A percentile compares a stretch with the other conserved stretches of the same genome.
Evolutionary conservation across 2,113 vertebrate species (phyloP).

Genomic region (Tonatia bakeri): DNA sequence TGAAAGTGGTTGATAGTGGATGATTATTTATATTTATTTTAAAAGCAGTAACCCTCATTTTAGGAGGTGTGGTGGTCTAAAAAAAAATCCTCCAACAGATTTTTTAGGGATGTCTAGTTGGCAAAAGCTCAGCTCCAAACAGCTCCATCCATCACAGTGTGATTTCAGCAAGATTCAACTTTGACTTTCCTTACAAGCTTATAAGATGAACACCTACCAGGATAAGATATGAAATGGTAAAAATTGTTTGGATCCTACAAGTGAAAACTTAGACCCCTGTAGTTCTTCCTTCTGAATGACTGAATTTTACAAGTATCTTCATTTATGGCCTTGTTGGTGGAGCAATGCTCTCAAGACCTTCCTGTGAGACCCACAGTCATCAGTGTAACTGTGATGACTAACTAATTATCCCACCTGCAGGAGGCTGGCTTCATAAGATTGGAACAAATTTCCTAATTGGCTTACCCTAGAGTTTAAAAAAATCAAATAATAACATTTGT

Average conservation of each 20-base stretch:
- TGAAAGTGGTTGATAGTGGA: neutral
- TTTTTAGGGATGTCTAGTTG: neutral
- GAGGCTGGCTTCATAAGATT: neutral
- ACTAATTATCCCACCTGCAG: neutral
- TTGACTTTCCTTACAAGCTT: neutral
- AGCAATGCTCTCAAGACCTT: neutral
- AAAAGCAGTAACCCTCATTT: neutral
- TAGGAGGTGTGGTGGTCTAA: neutral
- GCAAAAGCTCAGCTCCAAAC: neutral
- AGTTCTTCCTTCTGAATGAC: neutral
- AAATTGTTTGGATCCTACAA: neutral
- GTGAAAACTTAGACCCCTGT: neutral
- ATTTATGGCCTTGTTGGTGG: neutral
- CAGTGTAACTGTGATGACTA: neutral
- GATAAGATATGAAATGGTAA: neutral
- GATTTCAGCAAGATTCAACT: neutral
- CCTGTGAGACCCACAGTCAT: neutral
- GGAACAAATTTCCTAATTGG: neutral
- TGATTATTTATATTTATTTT: slow-evolving; percentile 16
- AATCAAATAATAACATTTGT: neutral
- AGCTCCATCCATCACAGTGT: neutral
- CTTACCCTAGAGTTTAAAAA: neutral
- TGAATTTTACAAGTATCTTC: neutral
- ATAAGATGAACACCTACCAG: neutral
- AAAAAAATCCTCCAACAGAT: neutral